Evolutionary conservation across 2,113 vertebrate species (phyloP).

Genomic region (Lycocorax pyrrhopterus): DNA sequence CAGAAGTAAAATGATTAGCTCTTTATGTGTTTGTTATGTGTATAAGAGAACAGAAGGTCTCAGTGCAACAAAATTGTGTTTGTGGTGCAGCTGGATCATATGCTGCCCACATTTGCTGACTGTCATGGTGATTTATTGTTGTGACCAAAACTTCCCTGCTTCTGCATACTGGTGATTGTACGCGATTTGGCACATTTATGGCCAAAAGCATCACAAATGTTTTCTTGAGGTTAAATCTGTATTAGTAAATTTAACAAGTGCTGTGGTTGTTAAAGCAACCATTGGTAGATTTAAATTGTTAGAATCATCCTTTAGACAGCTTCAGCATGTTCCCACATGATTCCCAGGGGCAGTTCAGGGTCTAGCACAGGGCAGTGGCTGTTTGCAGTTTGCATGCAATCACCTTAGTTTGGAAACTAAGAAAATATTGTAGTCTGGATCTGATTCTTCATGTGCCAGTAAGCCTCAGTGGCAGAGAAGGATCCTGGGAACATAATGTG

Average conservation of each 20-base stretch:
- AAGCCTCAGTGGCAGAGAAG: background rate
- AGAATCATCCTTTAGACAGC: background rate
- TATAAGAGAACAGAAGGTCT: background rate
- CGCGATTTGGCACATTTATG: background rate
- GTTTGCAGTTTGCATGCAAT: background rate
- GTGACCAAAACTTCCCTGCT: slow-evolving; percentile 2
- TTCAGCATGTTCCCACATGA: background rate
- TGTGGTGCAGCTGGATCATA: background rate
- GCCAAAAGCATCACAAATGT: background rate
- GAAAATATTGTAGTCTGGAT: background rate
- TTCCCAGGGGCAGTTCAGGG: background rate
- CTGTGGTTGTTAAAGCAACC: background rate
- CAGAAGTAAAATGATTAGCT: background rate
- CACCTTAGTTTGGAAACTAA: background rate
- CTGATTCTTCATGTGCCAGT: background rate
- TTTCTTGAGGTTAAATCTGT: background rate
- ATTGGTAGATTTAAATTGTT: background rate
- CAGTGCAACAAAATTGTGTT: background rate
- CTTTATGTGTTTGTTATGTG: background rate
- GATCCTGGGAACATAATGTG: background rate
- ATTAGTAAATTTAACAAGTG: background rate
- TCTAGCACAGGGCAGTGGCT: background rate
- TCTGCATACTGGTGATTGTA: background rate
- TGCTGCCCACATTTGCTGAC: slow-evolving; percentile 6
- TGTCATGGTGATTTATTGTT: slow-evolving; percentile 12